Evolutionary conservation across 1,140 invertebrate genomes (phyloP).

Genomic region (Lithobius niger): DNA sequence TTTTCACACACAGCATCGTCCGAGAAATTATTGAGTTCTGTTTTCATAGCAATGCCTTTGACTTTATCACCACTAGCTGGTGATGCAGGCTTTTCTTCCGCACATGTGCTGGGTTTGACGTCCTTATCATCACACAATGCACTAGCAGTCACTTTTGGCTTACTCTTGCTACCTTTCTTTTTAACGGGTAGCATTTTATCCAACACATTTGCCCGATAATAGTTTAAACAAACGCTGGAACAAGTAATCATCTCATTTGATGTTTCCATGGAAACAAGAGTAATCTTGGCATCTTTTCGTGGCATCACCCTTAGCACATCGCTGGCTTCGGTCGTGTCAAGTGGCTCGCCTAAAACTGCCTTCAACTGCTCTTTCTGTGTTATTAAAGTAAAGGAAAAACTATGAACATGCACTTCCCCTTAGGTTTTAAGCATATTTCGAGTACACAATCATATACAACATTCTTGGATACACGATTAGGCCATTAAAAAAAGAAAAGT

Average conservation of each 20-base stretch:
- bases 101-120: too few species aligned
- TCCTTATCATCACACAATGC: constrained; percentile 8
- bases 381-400: too few species aligned
- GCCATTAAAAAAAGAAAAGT: too few species aligned
- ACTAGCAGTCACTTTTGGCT: constrained; percentile 26
- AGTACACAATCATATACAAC: too few species aligned
- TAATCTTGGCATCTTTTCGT: constrained; percentile 20
- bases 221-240: constrained; percentile 22
- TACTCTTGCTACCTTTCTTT: constrained; percentile 12
- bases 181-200: constrained; percentile 13
- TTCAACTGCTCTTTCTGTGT: constrained; percentile 1
- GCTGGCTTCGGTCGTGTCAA: not conserved
- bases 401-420: too few species aligned
- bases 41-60: too few species aligned
- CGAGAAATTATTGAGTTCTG: too few species aligned
- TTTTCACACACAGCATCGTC: too few species aligned
- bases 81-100: too few species aligned
- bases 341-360: not conserved
- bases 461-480: too few species aligned
- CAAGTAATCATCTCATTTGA: constrained; percentile 18
- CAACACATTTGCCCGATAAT: constrained; percentile 21
- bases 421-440: too few species aligned
- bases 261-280: constrained; percentile 21
- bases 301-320: constrained; percentile 23
- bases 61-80: too few species aligned